Evolutionary conservation across 2,113 vertebrate genomes (phyloP).

Genomic region (Otocyon megalotis): DNA sequence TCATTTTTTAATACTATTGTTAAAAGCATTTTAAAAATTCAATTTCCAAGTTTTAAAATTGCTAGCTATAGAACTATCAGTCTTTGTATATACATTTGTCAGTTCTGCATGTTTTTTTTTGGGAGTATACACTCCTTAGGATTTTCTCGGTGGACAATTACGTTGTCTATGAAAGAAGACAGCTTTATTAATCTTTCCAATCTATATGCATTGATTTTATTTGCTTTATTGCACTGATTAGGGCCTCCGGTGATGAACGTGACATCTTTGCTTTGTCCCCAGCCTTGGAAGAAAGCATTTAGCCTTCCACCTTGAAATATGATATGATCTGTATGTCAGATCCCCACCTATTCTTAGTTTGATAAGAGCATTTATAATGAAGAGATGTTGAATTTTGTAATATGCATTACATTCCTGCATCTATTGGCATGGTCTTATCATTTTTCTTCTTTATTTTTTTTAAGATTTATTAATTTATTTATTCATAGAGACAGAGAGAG

Average conservation of each 20-base stretch:
- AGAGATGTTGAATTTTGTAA: background rate
- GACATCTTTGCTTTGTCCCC: background rate
- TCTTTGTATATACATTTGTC: too few relatives aligned
- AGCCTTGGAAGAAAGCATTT: background rate
- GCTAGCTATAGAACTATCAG: background rate
- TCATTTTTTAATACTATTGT: background rate
- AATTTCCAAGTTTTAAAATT: background rate
- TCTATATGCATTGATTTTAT: background rate
- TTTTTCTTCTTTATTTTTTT: background rate
- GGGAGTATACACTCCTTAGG: background rate
- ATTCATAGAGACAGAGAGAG: too few relatives aligned
- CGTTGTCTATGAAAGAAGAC: background rate
- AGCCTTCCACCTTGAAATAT: background rate
- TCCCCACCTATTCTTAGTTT: background rate
- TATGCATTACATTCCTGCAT: background rate
- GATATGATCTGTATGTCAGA: rapidly evolving
- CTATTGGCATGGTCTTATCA: background rate
- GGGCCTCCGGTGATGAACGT: background rate
- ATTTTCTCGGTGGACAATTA: background rate
- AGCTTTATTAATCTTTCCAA: background rate
- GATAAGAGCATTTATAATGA: background rate
- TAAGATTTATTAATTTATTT: too few relatives aligned
- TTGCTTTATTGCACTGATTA: background rate
- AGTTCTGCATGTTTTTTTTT: background rate
- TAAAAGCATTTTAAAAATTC: background rate